Evolutionary conservation across 1,140 invertebrate species (phyloP).

Genomic region (Drosophila obscura): DNA sequence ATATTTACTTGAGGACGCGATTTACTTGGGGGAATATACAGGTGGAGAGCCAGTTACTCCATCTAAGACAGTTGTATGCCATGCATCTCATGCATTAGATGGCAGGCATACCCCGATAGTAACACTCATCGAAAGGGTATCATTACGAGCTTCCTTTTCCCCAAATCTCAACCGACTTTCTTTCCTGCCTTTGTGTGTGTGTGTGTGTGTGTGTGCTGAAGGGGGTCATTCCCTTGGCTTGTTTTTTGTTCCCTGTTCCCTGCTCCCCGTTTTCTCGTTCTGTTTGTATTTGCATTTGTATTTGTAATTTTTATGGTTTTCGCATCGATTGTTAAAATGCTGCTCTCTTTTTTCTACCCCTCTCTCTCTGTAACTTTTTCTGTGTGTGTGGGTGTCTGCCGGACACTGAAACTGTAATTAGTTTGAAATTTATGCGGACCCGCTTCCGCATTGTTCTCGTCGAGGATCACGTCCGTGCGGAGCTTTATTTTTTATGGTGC

Average conservation of each 20-base stretch:
- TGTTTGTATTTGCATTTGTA: conserved; percentile 47
- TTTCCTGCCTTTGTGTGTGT: neutral
- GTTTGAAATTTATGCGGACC: conserved; percentile 73
- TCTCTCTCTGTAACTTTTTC: too few relatives aligned
- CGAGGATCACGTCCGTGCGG: conserved; percentile 61
- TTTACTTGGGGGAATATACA: neutral
- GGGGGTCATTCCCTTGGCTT: conserved; percentile 2
- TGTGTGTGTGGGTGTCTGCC: conserved; percentile 26
- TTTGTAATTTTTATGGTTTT: conserved; percentile 75
- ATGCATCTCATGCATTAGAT: too few relatives aligned
- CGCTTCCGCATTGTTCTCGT: conserved; percentile 59
- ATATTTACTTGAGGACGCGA: neutral
- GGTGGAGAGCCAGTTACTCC: too few relatives aligned
- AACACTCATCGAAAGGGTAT: neutral
- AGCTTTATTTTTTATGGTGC: conserved; percentile 57
- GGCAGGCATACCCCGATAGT: too few relatives aligned
- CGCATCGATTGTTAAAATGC: conserved; percentile 52
- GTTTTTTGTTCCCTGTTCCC: conserved; percentile 1
- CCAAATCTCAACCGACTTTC: neutral
- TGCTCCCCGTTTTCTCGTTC: neutral
- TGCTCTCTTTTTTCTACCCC: neutral
- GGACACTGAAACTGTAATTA: conserved; percentile 80
- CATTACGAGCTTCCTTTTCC: neutral
- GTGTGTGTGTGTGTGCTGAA: neutral
- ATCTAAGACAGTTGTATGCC: too few relatives aligned